phyloP scores from a whole-genome alignment of 1,140 invertebrate genomes.

The Polyergus mexicanus region DNA sequence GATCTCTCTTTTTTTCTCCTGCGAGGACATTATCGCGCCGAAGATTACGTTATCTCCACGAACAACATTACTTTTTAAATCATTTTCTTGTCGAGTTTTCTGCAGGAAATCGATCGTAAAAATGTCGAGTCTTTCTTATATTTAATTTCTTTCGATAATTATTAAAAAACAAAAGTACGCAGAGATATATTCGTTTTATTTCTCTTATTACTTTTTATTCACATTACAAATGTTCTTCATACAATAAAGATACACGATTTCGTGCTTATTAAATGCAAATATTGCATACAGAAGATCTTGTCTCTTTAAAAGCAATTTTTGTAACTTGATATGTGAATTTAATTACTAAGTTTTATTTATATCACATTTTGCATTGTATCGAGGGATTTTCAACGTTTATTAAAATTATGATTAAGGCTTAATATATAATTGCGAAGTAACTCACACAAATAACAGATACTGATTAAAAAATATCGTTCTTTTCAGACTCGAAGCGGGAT shows the following conservation, averaged over 20 bases:
- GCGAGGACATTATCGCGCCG: background rate
- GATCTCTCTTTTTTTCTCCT: background rate
- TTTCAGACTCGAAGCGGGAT: constrained; percentile 74
- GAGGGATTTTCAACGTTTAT: background rate
- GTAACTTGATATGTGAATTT: background rate
- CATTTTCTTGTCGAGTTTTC: background rate
- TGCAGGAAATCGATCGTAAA: background rate
- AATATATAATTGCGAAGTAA: background rate
- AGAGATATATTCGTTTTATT: background rate
- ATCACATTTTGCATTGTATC: background rate
- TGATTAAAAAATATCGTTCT: constrained; percentile 12
- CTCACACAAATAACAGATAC: background rate
- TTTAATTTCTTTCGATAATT: background rate
- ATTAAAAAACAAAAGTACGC: background rate
- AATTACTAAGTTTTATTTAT: background rate
- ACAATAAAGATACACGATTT: background rate
- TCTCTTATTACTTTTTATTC: background rate
- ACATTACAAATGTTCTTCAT: background rate
- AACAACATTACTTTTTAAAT: constrained; percentile 6
- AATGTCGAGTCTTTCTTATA: background rate
- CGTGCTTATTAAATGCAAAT: background rate
- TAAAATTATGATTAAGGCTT: background rate
- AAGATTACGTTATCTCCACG: constrained; percentile 36
- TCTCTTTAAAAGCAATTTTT: background rate
- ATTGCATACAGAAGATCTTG: background rate